Base-by-base conservation (phyloP, 2,797 vertebrate species). In the Apogon hyalosoma region DNA sequence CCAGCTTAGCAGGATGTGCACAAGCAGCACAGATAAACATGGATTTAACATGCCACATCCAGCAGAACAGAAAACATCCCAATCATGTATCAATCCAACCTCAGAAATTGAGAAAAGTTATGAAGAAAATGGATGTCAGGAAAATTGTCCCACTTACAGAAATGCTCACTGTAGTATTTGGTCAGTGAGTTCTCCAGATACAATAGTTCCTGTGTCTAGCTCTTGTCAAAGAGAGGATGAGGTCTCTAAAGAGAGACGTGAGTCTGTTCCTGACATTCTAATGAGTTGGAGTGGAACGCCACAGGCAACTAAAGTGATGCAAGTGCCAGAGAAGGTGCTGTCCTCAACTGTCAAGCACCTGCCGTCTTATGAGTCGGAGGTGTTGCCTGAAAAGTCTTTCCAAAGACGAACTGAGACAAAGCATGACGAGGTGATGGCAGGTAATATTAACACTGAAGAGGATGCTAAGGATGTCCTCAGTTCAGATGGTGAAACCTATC, bases 211-310 rank as follows among this genome's bases (percentile, higher is more conserved):
- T 0, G 62, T 84, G 0, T 83, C 77, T 10, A 86, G 77, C 47
- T 87, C 85, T 0, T 83, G 76, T 42, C 84, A 87, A 33, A 79
- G 62, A 55, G 80, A 86, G 24, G 64, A 83, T 2, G 71, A 69
- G 1, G 45, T 12, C n/a, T 1, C 19, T 14, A 80, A 68, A 61
- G 84, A 88, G 43, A 79, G 79, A n/a, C 57, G 50, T 0, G 4
- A 57, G 39, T 87, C 88, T 3, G 61, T 87, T 21, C 81, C 87
- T 0, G 82, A 91, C 47, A 80, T 87, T 15, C 52, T 88, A 8
- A 60, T 76, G 53, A 82, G 71, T 9, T 83, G 87, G 80, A 60
- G 43, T 4, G 47, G 43, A 0, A 59, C 60, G 0, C 62, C 73
- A 0, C 72, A 81, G 50, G 38, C n/a, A 4, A 54, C 39, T 14